Conservation (phyloP, 1,140 invertebrate species). For the Araneus ventricosus region DNA sequence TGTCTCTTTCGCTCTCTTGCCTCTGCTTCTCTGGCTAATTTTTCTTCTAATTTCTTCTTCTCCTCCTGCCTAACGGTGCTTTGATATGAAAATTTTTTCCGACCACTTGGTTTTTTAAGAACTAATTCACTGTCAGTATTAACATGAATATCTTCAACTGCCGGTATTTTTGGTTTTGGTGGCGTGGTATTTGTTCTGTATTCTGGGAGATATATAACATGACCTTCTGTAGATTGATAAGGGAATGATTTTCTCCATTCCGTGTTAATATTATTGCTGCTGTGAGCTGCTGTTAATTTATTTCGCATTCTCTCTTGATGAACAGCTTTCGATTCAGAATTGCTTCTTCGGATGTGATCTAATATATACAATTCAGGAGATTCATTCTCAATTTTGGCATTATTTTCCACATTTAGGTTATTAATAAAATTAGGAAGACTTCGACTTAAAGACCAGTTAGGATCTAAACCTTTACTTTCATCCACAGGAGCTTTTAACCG, state of each 20-base stretch:
- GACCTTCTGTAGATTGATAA: slow-evolving; percentile 75
- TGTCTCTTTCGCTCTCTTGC: slow-evolving; percentile 57
- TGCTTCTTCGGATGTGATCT: slow-evolving; percentile 56
- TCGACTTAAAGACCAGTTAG: slow-evolving; percentile 85
- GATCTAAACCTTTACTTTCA: slow-evolving; percentile 69
- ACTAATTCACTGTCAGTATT: slow-evolving; percentile 66
- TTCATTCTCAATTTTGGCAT: slow-evolving; percentile 76
- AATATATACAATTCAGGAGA: slow-evolving; percentile 31
- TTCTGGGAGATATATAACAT: slow-evolving; percentile 89
- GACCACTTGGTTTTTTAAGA: slow-evolving; percentile 32
- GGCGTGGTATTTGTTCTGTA: slow-evolving; percentile 79
- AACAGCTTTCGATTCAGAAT: slow-evolving; percentile 60
- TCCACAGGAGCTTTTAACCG: slow-evolving; percentile 27
- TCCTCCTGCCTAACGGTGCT: slow-evolving; percentile 68
- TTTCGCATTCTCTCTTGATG: slow-evolving; percentile 13
- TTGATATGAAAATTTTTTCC: slow-evolving; percentile 65
- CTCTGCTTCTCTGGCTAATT: slow-evolving; percentile 59
- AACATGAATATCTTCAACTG: slow-evolving; percentile 37
- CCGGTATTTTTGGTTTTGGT: background rate
- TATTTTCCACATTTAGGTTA: slow-evolving; percentile 81
- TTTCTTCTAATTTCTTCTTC: slow-evolving; percentile 59
- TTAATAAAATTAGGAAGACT: slow-evolving; percentile 89
- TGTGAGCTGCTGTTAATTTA: background rate
- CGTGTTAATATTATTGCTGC: background rate
- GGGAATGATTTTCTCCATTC: slow-evolving; percentile 62